Conservation (phyloP, 2,113 vertebrate species). For the Chascanopsetta lugubris region DNA sequence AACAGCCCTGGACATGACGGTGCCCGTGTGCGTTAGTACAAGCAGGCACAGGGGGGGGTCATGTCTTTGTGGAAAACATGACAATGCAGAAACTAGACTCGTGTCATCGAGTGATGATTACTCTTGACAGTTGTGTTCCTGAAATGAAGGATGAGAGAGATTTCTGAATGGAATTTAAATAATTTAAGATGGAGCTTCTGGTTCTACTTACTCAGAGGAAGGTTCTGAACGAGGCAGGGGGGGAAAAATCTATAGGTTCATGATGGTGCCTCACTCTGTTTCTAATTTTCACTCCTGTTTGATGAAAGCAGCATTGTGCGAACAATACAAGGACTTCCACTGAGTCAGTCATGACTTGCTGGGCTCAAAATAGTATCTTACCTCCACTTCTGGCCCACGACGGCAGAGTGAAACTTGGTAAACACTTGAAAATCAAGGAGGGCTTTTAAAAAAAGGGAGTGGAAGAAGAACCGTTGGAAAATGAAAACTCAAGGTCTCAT, state of each 20-base stretch:
- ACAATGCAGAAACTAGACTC: slow-evolving; percentile 32
- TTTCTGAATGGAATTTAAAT: slow-evolving; percentile 34
- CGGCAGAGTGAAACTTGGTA: slow-evolving; percentile 18
- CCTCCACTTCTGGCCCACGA: slow-evolving; percentile 28
- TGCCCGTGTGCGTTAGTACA: slow-evolving; percentile 4
- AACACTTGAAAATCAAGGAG: slow-evolving; percentile 35
- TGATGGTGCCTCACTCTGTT: slow-evolving; percentile 52
- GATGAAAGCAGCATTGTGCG: slow-evolving; percentile 53
- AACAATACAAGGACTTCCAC: slow-evolving; percentile 54
- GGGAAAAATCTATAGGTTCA: slow-evolving; percentile 39
- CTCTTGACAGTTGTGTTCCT: slow-evolving; percentile 6
- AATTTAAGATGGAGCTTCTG: slow-evolving; percentile 42
- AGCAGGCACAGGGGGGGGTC: background rate
- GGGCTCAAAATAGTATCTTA: slow-evolving; percentile 57
- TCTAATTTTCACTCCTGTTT: slow-evolving; percentile 60
- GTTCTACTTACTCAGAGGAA: slow-evolving; percentile 57
- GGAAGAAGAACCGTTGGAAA: background rate
- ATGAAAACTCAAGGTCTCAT: background rate
- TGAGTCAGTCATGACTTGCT: slow-evolving; percentile 60
- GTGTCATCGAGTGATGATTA: slow-evolving; percentile 35
- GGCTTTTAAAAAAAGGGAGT: background rate
- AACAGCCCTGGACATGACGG: slow-evolving; percentile 17
- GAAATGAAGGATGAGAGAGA: slow-evolving; percentile 25
- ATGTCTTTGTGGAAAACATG: slow-evolving; percentile 42
- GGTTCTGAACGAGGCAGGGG: background rate